Conservation (phyloP, 1,140 invertebrate species). For the Drosophila jambulina region DNA sequence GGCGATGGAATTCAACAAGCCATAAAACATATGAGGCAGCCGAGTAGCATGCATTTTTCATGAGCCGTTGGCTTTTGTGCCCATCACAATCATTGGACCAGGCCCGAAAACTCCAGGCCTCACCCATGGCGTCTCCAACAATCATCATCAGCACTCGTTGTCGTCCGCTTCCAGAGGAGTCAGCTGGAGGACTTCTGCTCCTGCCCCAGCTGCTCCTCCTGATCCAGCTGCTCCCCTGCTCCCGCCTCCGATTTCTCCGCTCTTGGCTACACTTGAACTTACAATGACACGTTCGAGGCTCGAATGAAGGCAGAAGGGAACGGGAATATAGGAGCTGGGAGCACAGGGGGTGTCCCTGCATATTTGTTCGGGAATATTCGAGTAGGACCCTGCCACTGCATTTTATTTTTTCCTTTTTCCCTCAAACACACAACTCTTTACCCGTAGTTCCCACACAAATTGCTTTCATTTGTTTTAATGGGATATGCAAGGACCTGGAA, state of each 20-base stretch:
- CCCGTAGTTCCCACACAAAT: slow-evolving; percentile 53
- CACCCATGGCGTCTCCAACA: slow-evolving; percentile 27
- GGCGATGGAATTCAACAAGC: slow-evolving; percentile 75
- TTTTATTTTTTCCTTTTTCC: slow-evolving; percentile 19
- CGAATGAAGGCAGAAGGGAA: slow-evolving; percentile 22
- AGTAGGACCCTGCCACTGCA: slow-evolving; percentile 48
- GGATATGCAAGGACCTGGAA: slow-evolving; percentile 17
- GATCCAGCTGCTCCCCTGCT: slow-evolving; percentile 14
- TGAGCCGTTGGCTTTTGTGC: slow-evolving; percentile 84
- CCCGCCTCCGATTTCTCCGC: slow-evolving; percentile 10
- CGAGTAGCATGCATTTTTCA: slow-evolving; percentile 81
- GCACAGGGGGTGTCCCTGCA: slow-evolving; percentile 35
- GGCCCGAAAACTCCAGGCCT: slow-evolving; percentile 23
- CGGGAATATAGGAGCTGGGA: not conserved
- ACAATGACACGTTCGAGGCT: slow-evolving; percentile 79
- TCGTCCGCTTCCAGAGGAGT: slow-evolving; percentile 38
- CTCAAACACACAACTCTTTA: slow-evolving; percentile 13
- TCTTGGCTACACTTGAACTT: slow-evolving; percentile 79
- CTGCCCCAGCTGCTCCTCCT: slow-evolving; percentile 14
- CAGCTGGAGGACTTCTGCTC: slow-evolving; percentile 35
- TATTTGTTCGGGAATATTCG: slow-evolving; percentile 67
- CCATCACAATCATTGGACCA: slow-evolving; percentile 72
- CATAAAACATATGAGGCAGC: slow-evolving; percentile 83
- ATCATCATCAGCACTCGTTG: slow-evolving; percentile 46
- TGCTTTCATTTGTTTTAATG: slow-evolving; percentile 80